Evolutionary conservation across 2,113 vertebrate species (phyloP).

Genomic region (Seriola rivoliana): DNA sequence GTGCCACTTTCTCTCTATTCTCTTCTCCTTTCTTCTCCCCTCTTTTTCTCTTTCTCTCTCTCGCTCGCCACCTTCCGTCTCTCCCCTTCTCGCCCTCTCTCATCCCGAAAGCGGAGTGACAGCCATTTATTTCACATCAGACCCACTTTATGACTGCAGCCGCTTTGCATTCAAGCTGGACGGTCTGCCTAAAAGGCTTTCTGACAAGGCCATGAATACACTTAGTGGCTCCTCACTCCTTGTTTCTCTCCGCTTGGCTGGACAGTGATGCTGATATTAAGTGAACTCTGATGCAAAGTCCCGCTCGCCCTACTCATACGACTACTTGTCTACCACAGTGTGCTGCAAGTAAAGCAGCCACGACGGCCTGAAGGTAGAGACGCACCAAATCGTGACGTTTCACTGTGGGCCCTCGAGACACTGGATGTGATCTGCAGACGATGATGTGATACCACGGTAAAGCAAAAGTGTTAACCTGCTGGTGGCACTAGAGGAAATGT

Average conservation of each 20-base stretch:
- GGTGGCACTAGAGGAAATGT: too few relatives aligned
- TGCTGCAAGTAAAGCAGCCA: constrained; percentile 25
- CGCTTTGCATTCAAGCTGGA: constrained; percentile 75
- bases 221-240: constrained; percentile 72
- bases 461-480: too few relatives aligned
- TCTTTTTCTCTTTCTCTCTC: not conserved
- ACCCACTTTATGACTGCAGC: constrained; percentile 74
- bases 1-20: constrained; percentile 63
- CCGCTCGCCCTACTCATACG: constrained; percentile 34
- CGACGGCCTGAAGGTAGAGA: constrained; percentile 11
- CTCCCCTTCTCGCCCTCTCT: constrained; percentile 34
- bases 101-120: constrained; percentile 61
- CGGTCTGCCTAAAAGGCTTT: constrained; percentile 76
- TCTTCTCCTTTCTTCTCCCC: constrained; percentile 19
- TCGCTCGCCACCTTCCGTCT: not conserved
- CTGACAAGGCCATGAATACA: constrained; percentile 80
- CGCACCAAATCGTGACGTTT: not conserved
- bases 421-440: too few relatives aligned
- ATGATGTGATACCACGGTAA: too few relatives aligned
- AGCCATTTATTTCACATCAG: constrained; percentile 82
- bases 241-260: constrained; percentile 71
- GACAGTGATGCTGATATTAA: constrained; percentile 75
- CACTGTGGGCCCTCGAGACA: not conserved
- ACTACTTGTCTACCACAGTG: constrained; percentile 44
- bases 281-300: constrained; percentile 66